Conservation (phyloP, 2,888 invertebrate species). For the Sympetrum striolatum region DNA sequence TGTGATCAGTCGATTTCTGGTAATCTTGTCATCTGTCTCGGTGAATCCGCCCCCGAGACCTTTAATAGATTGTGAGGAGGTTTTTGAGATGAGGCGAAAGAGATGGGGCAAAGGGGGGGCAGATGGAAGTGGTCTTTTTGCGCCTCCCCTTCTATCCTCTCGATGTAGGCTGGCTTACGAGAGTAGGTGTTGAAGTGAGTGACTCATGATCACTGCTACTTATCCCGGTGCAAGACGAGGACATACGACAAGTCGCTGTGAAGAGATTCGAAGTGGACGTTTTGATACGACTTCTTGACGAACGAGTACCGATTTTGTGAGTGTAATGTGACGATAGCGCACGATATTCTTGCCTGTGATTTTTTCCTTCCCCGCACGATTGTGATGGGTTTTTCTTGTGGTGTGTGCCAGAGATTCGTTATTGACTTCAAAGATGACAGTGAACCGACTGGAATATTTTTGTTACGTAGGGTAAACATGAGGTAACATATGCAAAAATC, state of each 20-base stretch:
- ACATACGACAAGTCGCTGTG: slow-evolving; percentile 6
- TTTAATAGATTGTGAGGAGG: neutral
- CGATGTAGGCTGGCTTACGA: slow-evolving; percentile 8
- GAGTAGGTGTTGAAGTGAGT: slow-evolving; percentile 14
- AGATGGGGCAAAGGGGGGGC: neutral
- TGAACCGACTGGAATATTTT: neutral
- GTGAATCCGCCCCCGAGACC: neutral
- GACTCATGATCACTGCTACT: slow-evolving; percentile 30
- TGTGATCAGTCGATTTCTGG: neutral
- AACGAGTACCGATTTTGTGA: neutral
- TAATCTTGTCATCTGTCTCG: neutral
- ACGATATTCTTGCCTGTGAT: neutral
- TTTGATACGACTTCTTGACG: neutral
- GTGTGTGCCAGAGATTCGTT: neutral
- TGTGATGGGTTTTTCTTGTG: neutral
- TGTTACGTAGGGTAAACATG: neutral
- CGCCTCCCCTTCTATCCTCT: neutral
- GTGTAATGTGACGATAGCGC: neutral
- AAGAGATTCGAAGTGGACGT: neutral
- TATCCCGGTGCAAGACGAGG: neutral
- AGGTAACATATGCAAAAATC: neutral
- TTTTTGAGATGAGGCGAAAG: neutral
- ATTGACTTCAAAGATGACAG: neutral
- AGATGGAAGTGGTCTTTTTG: neutral
- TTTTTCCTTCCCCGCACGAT: neutral